Evolutionary conservation across 2,113 vertebrate genomes (phyloP).

Genomic region (Amazona guildingii): DNA sequence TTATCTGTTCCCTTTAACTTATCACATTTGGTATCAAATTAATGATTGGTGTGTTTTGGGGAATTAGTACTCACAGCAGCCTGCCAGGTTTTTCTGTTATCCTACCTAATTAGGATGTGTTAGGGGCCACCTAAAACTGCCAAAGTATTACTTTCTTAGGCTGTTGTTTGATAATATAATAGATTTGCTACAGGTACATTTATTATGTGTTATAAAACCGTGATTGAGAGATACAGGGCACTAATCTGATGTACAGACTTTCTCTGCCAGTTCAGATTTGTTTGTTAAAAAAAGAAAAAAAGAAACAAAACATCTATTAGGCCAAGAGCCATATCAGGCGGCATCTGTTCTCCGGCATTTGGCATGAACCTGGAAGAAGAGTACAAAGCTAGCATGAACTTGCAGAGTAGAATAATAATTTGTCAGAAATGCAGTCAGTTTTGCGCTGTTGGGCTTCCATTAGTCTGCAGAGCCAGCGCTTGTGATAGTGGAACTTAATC

Average conservation of each 20-base stretch:
- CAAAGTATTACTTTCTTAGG: neutral
- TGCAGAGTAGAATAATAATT: neutral
- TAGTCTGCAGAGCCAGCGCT: neutral
- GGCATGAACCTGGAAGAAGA: neutral
- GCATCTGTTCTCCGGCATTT: slow-evolving; percentile 12
- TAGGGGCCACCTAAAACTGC: neutral
- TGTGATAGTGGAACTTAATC: neutral
- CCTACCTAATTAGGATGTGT: neutral
- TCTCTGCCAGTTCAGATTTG: neutral
- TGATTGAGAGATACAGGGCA: neutral
- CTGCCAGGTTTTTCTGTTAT: neutral
- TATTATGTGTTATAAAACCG: neutral
- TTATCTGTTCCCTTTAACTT: neutral
- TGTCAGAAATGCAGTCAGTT: neutral
- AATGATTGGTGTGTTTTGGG: neutral
- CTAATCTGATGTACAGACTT: neutral
- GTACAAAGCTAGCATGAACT: neutral
- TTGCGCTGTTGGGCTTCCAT: neutral
- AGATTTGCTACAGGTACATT: neutral
- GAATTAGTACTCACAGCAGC: neutral
- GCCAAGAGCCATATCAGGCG: neutral
- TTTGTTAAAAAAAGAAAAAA: neutral
- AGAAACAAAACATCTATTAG: neutral
- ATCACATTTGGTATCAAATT: neutral
- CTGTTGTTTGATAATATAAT: neutral